These are phyloP conservation scores for Chalcis sispes DNA, from an alignment of 2,888 invertebrate genomes.

Conservation along the genomic window DNA sequence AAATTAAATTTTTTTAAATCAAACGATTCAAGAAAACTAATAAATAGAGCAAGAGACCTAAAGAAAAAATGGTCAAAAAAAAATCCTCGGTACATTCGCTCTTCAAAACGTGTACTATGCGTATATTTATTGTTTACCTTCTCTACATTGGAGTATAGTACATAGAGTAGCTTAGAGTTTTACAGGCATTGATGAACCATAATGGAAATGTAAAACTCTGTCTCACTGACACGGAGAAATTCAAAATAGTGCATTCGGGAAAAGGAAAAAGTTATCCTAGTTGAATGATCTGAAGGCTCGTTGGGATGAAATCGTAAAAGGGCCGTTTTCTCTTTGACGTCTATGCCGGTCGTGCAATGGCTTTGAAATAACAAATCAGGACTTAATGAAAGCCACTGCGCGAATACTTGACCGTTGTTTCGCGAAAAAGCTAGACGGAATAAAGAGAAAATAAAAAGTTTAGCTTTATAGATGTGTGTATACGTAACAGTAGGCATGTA, in stretches of 20 bases:
- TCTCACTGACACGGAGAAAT: slow-evolving; percentile 31
- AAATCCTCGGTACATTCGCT: too few relatives aligned
- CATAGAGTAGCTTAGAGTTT: slow-evolving; percentile 8
- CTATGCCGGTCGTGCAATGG: slow-evolving; percentile 38
- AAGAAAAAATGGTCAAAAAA: too few relatives aligned
- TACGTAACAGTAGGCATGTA: not conserved
- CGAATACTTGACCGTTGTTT: slow-evolving; percentile 10
- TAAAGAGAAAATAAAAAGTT: slow-evolving; percentile 33
- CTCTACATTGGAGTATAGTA: too few relatives aligned
- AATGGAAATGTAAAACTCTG: slow-evolving; percentile 18
- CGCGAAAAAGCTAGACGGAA: not conserved
- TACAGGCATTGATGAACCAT: slow-evolving; percentile 36
- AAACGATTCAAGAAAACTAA: too few relatives aligned
- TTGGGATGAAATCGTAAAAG: slow-evolving; percentile 45
- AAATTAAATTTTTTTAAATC: too few relatives aligned
- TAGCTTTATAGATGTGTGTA: not conserved
- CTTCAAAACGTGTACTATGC: too few relatives aligned
- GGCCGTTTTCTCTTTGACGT: slow-evolving; percentile 39
- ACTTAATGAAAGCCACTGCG: slow-evolving; percentile 14
- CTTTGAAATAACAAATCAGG: slow-evolving; percentile 37
- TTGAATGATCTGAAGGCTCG: slow-evolving; percentile 9
- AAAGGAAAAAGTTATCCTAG: slow-evolving; percentile 13
- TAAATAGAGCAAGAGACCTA: too few relatives aligned
- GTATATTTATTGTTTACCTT: slow-evolving; percentile 31
- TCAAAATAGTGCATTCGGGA: slow-evolving; percentile 19